A percentile compares a stretch with the other conserved stretches of the same genome.
Evolutionary conservation across 2,888 invertebrate species (phyloP).

Genomic region (Parasteatoda lunata): DNA sequence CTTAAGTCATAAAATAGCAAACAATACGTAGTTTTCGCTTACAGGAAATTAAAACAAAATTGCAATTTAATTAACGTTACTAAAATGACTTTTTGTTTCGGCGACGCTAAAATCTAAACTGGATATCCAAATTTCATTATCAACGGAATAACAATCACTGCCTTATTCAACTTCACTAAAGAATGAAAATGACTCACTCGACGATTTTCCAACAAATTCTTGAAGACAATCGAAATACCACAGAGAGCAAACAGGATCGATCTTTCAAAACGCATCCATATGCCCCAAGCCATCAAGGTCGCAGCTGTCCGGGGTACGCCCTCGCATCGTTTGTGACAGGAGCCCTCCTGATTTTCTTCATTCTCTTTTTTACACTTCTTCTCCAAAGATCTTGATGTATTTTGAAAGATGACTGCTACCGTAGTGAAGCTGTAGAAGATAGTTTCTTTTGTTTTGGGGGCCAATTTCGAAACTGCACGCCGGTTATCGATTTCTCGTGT

Average conservation of each 20-base stretch:
- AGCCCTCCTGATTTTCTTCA: background rate
- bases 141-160: too few relatives aligned
- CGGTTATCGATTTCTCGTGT: background rate
- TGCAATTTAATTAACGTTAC: too few relatives aligned
- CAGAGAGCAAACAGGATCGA: background rate
- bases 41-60: too few relatives aligned
- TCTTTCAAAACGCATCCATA: background rate
- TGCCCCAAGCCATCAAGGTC: slow-evolving; percentile 2
- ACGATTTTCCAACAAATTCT: background rate
- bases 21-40: too few relatives aligned
- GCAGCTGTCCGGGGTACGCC: background rate
- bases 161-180: background rate
- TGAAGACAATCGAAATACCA: background rate
- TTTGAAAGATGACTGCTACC: background rate
- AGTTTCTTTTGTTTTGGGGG: background rate
- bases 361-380: background rate
- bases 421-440: background rate
- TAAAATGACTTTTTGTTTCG: too few relatives aligned
- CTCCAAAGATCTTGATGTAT: background rate
- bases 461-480: background rate
- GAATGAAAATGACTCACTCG: background rate
- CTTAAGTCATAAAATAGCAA: too few relatives aligned
- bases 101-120: too few relatives aligned
- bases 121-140: too few relatives aligned
- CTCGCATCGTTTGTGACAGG: background rate